A percentile compares a stretch with the other conserved stretches of the same genome.
phyloP scores from a whole-genome alignment of 2,113 vertebrate genomes.

The Etheostoma cragini region DNA sequence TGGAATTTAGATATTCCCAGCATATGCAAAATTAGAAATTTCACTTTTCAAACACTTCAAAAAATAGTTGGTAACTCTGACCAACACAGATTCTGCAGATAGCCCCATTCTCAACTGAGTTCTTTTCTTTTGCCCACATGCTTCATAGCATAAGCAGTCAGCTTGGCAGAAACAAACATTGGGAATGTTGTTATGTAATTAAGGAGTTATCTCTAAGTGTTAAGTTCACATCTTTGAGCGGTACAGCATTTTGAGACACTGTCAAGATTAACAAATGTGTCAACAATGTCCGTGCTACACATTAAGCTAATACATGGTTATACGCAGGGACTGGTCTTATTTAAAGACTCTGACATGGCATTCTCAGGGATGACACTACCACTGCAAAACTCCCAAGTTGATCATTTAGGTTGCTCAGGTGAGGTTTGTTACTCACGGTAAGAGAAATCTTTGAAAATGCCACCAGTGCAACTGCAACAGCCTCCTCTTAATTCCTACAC shows the following conservation, averaged over 20 bases:
- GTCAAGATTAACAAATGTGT: background rate
- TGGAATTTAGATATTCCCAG: background rate
- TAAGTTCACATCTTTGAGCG: background rate
- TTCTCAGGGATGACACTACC: background rate
- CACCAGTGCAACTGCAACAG: background rate
- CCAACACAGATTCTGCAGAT: background rate
- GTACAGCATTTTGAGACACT: background rate
- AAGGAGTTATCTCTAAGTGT: background rate
- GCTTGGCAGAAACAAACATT: background rate
- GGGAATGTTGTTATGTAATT: background rate
- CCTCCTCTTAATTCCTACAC: too few relatives aligned
- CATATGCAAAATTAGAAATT: too few relatives aligned
- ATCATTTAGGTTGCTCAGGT: background rate
- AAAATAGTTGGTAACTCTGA: background rate
- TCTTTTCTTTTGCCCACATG: background rate
- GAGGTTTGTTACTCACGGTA: background rate
- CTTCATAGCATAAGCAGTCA: background rate
- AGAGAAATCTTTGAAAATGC: background rate
- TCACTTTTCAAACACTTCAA: too few relatives aligned
- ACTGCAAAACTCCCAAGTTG: background rate
- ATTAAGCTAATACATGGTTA: background rate
- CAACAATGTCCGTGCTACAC: background rate
- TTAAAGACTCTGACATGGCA: background rate
- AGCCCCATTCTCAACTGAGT: background rate
- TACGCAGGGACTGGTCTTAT: background rate